Evolutionary conservation across 1,140 invertebrate genomes (phyloP).

Genomic region (Arctopsyche grandis): DNA sequence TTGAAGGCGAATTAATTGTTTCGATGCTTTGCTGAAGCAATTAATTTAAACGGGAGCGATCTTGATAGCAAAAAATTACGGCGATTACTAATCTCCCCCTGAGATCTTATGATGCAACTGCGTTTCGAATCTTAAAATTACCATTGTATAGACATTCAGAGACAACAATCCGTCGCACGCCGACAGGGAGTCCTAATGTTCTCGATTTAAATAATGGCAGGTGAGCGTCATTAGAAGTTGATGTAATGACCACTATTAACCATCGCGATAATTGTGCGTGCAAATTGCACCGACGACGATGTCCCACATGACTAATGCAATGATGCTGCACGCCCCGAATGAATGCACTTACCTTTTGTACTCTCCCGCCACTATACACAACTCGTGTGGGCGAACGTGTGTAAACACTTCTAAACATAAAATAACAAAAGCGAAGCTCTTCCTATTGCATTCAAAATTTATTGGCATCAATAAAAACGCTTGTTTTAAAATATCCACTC

Average conservation of each 20-base stretch:
- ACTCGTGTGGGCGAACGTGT: not conserved
- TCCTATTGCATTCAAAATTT: too few species aligned
- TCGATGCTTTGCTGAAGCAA: not conserved
- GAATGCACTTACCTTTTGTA: not conserved
- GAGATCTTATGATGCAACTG: not conserved
- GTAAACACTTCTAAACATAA: not conserved
- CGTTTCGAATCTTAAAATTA: not conserved
- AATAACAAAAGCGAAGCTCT: not conserved
- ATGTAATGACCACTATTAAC: slow-evolving; percentile 11
- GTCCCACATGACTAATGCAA: slow-evolving; percentile 19
- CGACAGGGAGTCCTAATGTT: not conserved
- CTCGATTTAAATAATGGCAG: slow-evolving; percentile 27
- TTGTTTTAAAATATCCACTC: too few species aligned
- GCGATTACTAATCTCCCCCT: not conserved
- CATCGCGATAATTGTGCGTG: not conserved
- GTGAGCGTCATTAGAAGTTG: slow-evolving; percentile 11
- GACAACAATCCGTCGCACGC: not conserved
- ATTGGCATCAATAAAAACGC: too few species aligned
- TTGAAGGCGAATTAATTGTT: not conserved
- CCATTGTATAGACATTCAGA: not conserved
- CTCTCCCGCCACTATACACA: not conserved
- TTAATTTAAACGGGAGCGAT: not conserved
- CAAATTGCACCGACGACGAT: slow-evolving; percentile 14
- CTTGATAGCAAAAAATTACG: not conserved
- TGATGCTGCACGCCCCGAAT: not conserved